Percentiles rank a stretch among this genome's conserved stretches.
phyloP scores from a whole-genome alignment of 2,797 vertebrate species.

The Silurus lanzhouensis region DNA sequence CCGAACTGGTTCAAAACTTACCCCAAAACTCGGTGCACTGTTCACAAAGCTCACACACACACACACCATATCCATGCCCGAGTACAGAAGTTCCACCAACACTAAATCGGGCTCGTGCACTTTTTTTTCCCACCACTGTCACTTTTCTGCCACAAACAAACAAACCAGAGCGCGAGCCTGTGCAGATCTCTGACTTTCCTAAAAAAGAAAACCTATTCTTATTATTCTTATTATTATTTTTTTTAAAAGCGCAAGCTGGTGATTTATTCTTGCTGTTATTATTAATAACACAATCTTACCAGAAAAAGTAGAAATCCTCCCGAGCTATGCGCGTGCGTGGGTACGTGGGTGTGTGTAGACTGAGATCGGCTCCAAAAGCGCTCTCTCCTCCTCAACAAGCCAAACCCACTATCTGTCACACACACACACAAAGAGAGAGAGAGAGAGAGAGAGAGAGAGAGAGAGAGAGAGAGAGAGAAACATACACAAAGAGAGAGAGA shows the following conservation, averaged over 20 bases:
- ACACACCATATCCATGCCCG: neutral
- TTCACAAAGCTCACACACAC: neutral
- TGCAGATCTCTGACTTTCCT: neutral
- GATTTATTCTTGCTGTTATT: neutral
- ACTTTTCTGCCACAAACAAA: neutral
- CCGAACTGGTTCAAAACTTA: neutral
- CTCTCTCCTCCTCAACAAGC: conserved; percentile 18
- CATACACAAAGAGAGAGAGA: neutral
- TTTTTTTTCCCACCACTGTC: neutral
- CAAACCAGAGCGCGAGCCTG: neutral
- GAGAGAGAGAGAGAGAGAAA: conserved; percentile 1
- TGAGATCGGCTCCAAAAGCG: neutral
- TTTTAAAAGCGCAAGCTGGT: neutral
- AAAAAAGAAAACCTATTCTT: no score
- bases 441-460: neutral
- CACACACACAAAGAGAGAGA: conserved; percentile 43
- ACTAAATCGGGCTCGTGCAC: neutral
- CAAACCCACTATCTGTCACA: conserved; percentile 24
- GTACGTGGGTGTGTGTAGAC: neutral
- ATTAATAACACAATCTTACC: conserved; percentile 2
- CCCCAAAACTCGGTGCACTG: neutral
- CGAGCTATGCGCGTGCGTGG: neutral
- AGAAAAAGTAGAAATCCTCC: neutral
- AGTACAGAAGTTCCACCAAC: neutral
- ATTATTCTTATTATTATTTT: neutral